Evolutionary conservation across 2,797 vertebrate species (phyloP), one percentile per base, ranked within the genome.

Genomic region (Dipus sagitta): DNA sequence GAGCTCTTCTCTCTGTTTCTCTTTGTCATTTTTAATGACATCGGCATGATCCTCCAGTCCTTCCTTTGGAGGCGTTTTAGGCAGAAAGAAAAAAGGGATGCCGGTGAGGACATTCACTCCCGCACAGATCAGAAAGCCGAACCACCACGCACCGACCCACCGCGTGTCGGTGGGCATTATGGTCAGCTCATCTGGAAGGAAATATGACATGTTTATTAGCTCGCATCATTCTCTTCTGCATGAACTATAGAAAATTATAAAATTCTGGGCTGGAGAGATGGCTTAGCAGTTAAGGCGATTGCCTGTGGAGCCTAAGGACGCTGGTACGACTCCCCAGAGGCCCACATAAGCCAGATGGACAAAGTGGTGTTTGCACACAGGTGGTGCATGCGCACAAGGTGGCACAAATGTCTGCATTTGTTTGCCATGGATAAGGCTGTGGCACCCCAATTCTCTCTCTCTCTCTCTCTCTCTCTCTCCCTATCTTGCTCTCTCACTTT

Each of bases 111-210:
- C 83, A 79, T 98, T 97, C 58, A 99, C 94, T 85, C 60, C 97
- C 1, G 99, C 98, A 38, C 98, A 98, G 81, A 99, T 97, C 77
- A 99, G 84, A 96, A 99, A 99, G 42, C 99, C 99, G 93, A 99
- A 84, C 99, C 99, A 99, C 99, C 99, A 99, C 42, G 99, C 99
- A 0, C 99, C 99, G 17, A 99, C 99, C 99, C 99, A 99, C 34
- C 99, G 98, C 9, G 98, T 97, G 38, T 99, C 99, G 34, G 97
- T 98, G 0, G 98, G 97, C 47, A 98, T 98, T 96, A 99, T 99
- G 93, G 97, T 98, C 92, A 99, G 97, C 13, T 96, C 98, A 60
- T 99, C 99, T 99, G 98, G 30, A 89, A 95, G 90, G 75, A 91
- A 80, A 97, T 15, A 90, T 0, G 2, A 82, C 2, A 84, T 38